Evolutionary conservation across 2,888 invertebrate genomes (phyloP), one percentile per base, ranked within the genome.

Genomic region (Mesoligia furuncula): DNA sequence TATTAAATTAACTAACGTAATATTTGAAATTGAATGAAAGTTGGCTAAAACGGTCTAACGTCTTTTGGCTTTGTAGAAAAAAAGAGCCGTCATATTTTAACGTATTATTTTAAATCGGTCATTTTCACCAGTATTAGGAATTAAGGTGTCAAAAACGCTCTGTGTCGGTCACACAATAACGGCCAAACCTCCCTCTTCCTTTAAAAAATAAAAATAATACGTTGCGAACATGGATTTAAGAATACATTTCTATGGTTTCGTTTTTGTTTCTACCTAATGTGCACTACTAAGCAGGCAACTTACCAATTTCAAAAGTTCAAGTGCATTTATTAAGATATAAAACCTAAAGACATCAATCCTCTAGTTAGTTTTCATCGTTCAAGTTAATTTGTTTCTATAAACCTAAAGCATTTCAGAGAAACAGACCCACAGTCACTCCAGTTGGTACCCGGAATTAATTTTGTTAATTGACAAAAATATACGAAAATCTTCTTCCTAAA

Each of bases 381-480:
- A n/a, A 69, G 17, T 64, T 39, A 57, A 79, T 79, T 79, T 24
- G 5, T 64, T 5, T 75, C 7, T 70, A 3, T 39, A 11, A 80
- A 64, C 39, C 31, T 57, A 80, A 66, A 59, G 17, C 6, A n/a
- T 27, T 27, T 42, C 9, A 57, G 15, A 31, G 20, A 79, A 69
- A 48, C 20, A 24, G 8, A 24, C 24, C 51, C n/a, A 13, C 11
- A 13, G 13, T 61, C 24, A 20, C 31, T 31, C 8, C 42, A 73
- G 17, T 54, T 24, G 2, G 48, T 59, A 15, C 11, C 1, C 11
- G 2, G 24, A 66, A 61, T 71, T 66, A 36, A 72, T 67, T 67
- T 62, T 17, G 31, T 11, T 64, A 79, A 79, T 68, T 67, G 39
- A 39, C 36, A 57, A 67, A 61, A 67, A 72, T 62, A 39, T 39